Evolutionary conservation across 2,797 vertebrate genomes (phyloP), one percentile per base, ranked within the genome.

Genomic region (Gymnothorax reevesii): DNA sequence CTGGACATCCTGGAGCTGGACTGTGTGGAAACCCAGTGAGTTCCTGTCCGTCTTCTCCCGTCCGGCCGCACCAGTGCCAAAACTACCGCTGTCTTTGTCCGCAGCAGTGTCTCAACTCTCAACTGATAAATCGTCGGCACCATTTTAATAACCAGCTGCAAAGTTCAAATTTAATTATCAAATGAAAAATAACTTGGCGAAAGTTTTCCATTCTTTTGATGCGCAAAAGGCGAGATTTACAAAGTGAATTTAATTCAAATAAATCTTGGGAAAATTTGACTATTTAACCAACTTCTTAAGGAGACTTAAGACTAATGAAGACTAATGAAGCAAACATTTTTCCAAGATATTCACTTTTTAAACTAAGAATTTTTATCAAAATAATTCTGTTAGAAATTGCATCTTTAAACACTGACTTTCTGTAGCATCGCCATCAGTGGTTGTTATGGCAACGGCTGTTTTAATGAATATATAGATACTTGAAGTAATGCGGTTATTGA

Each of bases 1-100:
- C 90, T 96, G 0, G 87, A 95, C 57, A 90, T 97, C 64, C 87
- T 95, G 64, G 77, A 92, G 86, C 92, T 97, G 87, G 87, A 87
- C 90, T 95, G 95, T 87, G 66, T 88, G 83, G 93, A 94, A 86
- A 92, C 93, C 1, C 85, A 57, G 95, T 96, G 91, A 92, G 94
- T 42, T 42, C 33, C 33, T 42, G 33, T 90, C 77, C 15, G 13
- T 25, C 77, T 83, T 7, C 15, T 60, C 22, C 64, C 25, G 64
- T 8, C 64, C 5, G 22, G 25, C 64, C 3, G 80, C 15, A 0
- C 5, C 1, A 22, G 27, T 25, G 15, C 75, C 27, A 66, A 52
- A 9, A 33, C 54, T n/a, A 27, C n/a, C 9, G 49, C 42, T 49
- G 8, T 27, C 6, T 10, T 20, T 22, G 8, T 55, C 62, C 25